phyloP scores from a whole-genome alignment of 1,140 invertebrate genomes.

The Dolichoris vasculosae region DNA sequence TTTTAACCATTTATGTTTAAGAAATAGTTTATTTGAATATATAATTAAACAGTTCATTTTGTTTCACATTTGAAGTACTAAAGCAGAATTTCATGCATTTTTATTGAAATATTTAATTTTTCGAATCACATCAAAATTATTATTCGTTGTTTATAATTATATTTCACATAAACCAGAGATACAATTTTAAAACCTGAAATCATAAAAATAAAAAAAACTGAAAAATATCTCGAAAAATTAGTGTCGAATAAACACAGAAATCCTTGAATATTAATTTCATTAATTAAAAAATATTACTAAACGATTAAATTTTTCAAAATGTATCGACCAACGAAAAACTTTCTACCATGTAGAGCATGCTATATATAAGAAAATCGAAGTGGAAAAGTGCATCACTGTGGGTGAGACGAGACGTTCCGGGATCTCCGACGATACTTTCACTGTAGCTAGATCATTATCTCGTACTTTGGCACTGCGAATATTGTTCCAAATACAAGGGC shows the following conservation, averaged over 20 bases:
- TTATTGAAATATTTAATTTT: no score
- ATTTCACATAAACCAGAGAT: no score
- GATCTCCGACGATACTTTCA: constrained; percentile 1
- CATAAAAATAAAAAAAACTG: no score
- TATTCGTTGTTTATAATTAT: no score
- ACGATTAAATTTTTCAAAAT: background rate
- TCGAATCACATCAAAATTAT: no score
- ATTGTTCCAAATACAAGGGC: background rate
- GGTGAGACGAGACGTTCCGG: background rate
- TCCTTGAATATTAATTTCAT: background rate
- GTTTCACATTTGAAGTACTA: background rate
- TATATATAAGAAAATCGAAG: background rate
- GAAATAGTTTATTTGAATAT: background rate
- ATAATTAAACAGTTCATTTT: no score
- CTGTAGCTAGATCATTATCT: background rate
- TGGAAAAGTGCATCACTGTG: background rate
- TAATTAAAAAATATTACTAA: constrained; percentile 1
- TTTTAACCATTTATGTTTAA: background rate
- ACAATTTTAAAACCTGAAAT: no score
- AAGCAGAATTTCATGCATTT: background rate
- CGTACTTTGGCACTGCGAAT: background rate
- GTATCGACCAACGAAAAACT: background rate
- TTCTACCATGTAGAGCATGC: background rate
- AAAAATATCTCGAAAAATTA: no score
- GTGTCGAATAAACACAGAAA: background rate